A percentile compares a stretch with the other conserved stretches of the same genome.
phyloP scores from a whole-genome alignment of 2,797 vertebrate species.

The Brachyalestes nurse region DNA sequence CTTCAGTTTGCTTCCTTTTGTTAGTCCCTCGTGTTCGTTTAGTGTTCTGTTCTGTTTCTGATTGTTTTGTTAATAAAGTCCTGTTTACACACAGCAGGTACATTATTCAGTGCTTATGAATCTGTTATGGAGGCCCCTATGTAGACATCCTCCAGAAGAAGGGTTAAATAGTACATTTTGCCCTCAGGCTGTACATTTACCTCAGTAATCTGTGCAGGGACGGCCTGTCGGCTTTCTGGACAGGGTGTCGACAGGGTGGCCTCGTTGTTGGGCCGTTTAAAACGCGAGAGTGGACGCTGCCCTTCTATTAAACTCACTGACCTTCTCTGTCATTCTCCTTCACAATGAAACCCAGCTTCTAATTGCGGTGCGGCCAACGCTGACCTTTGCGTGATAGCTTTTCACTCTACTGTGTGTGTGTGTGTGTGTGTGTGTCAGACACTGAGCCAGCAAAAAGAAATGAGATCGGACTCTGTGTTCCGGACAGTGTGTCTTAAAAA shows the following conservation, averaged over 20 bases:
- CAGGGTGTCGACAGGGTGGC: background rate
- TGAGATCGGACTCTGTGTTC: background rate
- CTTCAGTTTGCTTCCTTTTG: no score
- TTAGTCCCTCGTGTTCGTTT: no score
- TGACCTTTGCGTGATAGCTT: constrained; percentile 29
- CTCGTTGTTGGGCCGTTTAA: background rate
- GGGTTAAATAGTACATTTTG: no score
- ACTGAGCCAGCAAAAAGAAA: constrained; percentile 21
- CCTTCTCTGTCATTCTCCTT: constrained; percentile 34
- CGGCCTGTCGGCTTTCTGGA: background rate
- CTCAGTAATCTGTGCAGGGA: background rate
- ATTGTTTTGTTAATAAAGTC: no score
- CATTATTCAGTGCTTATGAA: no score
- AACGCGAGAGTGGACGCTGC: background rate
- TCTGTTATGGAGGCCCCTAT: no score
- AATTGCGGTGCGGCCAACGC: constrained; percentile 24
- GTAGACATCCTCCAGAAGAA: no score
- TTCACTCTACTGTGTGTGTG: constrained; percentile 1
- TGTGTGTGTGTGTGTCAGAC: constrained; percentile 4
- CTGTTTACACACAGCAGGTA: no score
- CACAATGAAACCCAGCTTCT: constrained; percentile 31
- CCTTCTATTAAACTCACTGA: constrained; percentile 43
- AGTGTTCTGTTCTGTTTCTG: no score
- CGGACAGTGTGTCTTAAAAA: background rate
- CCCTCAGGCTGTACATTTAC: no score